phyloP scores from a whole-genome alignment of 2,797 vertebrate species.

The Cygnus olor region DNA sequence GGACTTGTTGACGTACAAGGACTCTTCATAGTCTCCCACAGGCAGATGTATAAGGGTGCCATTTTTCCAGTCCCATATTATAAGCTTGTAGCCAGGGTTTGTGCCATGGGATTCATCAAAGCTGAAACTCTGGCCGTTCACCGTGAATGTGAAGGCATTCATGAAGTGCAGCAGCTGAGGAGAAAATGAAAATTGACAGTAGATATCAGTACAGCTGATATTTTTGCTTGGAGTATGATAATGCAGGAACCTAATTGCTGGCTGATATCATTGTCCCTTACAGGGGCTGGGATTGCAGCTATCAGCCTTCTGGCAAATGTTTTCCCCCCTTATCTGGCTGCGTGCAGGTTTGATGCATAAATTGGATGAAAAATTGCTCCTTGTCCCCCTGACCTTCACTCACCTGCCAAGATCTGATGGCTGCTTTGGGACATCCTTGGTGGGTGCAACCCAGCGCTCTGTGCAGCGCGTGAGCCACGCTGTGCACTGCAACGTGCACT shows the following conservation, averaged over 20 bases:
- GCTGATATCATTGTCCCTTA: not conserved
- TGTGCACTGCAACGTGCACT: slow-evolving; percentile 84
- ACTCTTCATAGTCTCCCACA: slow-evolving; percentile 76
- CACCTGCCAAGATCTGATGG: slow-evolving; percentile 88
- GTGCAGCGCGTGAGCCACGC: slow-evolving; percentile 87
- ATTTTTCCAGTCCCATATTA: slow-evolving; percentile 82
- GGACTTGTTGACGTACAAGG: slow-evolving; percentile 12
- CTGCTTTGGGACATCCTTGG: slow-evolving; percentile 58
- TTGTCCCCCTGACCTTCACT: not conserved
- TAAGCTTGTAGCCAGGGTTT: slow-evolving; percentile 79
- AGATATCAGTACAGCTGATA: not conserved
- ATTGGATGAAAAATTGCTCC: accelerated
- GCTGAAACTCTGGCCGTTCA: slow-evolving; percentile 65
- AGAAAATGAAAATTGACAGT: not conserved
- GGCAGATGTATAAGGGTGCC: not conserved
- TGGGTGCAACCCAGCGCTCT: slow-evolving; percentile 80
- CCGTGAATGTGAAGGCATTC: slow-evolving; percentile 73
- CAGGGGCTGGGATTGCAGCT: accelerated
- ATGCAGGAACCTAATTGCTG: not conserved
- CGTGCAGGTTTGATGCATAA: not conserved
- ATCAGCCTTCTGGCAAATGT: not conserved
- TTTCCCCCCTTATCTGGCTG: not conserved
- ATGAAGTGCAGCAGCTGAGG: slow-evolving; percentile 85
- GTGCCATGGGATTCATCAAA: slow-evolving; percentile 83
- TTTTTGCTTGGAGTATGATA: not conserved